These are phyloP conservation scores for Lithodes maja DNA, from an alignment of 2,888 invertebrate genomes.

Conservation along the genomic window DNA sequence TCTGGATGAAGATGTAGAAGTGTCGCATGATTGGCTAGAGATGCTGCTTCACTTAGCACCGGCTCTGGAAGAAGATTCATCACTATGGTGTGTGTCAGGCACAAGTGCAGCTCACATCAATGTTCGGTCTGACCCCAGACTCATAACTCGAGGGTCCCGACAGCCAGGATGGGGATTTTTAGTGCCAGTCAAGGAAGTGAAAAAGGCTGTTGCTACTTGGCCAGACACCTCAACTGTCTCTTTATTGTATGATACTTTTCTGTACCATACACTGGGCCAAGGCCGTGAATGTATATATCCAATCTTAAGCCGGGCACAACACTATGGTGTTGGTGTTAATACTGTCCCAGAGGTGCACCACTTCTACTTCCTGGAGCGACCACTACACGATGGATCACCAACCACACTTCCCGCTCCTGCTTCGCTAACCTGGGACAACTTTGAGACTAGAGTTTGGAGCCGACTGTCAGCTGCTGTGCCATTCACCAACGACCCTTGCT, in stretches of 20 bases:
- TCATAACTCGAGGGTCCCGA: slow-evolving; percentile 43
- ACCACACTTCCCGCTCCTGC: slow-evolving; percentile 36
- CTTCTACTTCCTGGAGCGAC: slow-evolving; percentile 50
- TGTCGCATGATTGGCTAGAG: slow-evolving; percentile 62
- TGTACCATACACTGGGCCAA: slow-evolving; percentile 29
- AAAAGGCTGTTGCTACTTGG: slow-evolving; percentile 48
- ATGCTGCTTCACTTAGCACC: slow-evolving; percentile 53
- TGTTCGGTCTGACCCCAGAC: slow-evolving; percentile 31
- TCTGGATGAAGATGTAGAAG: slow-evolving; percentile 68
- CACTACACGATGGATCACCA: slow-evolving; percentile 45
- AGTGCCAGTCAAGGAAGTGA: slow-evolving; percentile 31
- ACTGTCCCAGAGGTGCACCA: slow-evolving; percentile 61
- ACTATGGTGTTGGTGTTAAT: slow-evolving; percentile 67
- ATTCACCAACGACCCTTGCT: slow-evolving; percentile 58
- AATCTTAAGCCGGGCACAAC: slow-evolving; percentile 42
- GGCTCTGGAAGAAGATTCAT: slow-evolving; percentile 52
- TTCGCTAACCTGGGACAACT: slow-evolving; percentile 32
- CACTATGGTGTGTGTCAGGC: slow-evolving; percentile 65
- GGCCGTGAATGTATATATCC: slow-evolving; percentile 67
- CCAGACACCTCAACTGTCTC: slow-evolving; percentile 36
- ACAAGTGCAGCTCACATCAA: slow-evolving; percentile 27
- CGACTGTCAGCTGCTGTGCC: slow-evolving; percentile 30
- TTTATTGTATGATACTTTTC: slow-evolving; percentile 57
- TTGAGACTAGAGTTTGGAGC: slow-evolving; percentile 29
- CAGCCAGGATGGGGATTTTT: slow-evolving; percentile 69